Conservation (phyloP, 2,888 invertebrate genomes). For the Leucania comma region DNA sequence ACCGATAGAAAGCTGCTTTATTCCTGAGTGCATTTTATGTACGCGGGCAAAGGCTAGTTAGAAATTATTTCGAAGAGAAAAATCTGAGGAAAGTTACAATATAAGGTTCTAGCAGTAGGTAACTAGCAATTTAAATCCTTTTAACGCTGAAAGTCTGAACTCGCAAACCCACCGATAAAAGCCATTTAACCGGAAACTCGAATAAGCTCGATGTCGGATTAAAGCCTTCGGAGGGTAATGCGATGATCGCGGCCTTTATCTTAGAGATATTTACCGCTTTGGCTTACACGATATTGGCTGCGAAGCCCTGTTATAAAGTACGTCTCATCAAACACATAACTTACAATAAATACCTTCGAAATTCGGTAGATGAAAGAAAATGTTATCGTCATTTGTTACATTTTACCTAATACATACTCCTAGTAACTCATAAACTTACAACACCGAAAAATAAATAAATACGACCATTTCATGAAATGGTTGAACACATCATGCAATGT, state of each 20-base stretch:
- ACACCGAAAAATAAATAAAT: too few species aligned
- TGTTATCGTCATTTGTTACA: not conserved
- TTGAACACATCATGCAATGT: too few species aligned
- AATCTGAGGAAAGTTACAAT: not conserved
- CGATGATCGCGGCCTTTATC: slow-evolving; percentile 67
- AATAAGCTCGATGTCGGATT: slow-evolving; percentile 74
- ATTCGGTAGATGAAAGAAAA: not conserved
- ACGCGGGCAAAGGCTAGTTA: not conserved
- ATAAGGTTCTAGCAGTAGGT: not conserved
- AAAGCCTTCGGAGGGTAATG: slow-evolving; percentile 68
- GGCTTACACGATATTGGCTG: slow-evolving; percentile 40
- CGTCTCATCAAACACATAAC: slow-evolving; percentile 25
- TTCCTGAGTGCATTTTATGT: too few species aligned
- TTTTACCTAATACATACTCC: too few species aligned
- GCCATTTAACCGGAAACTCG: slow-evolving; percentile 72
- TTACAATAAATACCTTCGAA: slow-evolving; percentile 12
- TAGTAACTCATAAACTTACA: too few species aligned
- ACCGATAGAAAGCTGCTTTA: too few species aligned
- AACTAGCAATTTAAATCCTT: slow-evolving; percentile 49
- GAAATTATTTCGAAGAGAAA: not conserved
- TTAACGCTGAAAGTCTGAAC: slow-evolving; percentile 49
- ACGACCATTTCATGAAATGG: too few species aligned
- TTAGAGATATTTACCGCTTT: slow-evolving; percentile 45
- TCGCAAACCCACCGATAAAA: slow-evolving; percentile 67
- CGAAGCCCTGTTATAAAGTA: slow-evolving; percentile 35